Percentiles rank a stretch among this genome's conserved stretches.
phyloP scores from a whole-genome alignment of 2,888 invertebrate genomes.

The Dicyrtoma fusca region DNA sequence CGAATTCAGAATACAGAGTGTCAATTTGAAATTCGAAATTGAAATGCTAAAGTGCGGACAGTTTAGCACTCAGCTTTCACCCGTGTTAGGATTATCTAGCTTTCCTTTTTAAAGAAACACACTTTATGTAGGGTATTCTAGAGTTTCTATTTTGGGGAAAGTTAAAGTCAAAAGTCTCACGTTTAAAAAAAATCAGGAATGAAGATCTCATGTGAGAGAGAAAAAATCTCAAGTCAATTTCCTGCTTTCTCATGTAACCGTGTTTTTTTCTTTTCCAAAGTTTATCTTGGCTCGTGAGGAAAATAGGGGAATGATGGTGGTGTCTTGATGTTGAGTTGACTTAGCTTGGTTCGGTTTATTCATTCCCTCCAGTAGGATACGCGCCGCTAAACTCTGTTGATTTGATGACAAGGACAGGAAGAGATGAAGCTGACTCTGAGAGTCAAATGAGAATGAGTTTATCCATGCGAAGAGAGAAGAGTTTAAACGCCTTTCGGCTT shows the following conservation, averaged over 20 bases:
- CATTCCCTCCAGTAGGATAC: too few relatives aligned
- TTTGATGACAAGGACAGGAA: conserved; percentile 9
- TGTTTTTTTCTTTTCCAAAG: background rate
- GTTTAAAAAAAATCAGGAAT: conserved; percentile 1
- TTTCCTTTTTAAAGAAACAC: too few relatives aligned
- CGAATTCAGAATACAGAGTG: too few relatives aligned
- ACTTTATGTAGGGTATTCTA: too few relatives aligned
- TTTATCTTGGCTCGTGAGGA: too few relatives aligned
- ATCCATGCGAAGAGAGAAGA: conserved; percentile 34
- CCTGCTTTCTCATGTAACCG: background rate
- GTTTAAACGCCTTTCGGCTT: conserved; percentile 41
- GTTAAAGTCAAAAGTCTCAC: too few relatives aligned
- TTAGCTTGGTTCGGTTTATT: background rate
- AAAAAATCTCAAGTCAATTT: conserved; percentile 13
- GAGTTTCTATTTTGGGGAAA: too few relatives aligned
- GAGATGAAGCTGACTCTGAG: conserved; percentile 27
- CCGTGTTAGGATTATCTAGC: too few relatives aligned
- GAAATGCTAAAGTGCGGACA: too few relatives aligned
- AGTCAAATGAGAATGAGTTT: conserved; percentile 38
- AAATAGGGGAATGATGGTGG: background rate
- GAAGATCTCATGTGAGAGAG: background rate
- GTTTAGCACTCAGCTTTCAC: too few relatives aligned
- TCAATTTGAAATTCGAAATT: too few relatives aligned
- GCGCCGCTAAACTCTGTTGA: conserved; percentile 1
- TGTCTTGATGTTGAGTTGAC: background rate